Base-by-base conservation (phyloP, 2,113 vertebrate genomes). In the Sander lucioperca region DNA sequence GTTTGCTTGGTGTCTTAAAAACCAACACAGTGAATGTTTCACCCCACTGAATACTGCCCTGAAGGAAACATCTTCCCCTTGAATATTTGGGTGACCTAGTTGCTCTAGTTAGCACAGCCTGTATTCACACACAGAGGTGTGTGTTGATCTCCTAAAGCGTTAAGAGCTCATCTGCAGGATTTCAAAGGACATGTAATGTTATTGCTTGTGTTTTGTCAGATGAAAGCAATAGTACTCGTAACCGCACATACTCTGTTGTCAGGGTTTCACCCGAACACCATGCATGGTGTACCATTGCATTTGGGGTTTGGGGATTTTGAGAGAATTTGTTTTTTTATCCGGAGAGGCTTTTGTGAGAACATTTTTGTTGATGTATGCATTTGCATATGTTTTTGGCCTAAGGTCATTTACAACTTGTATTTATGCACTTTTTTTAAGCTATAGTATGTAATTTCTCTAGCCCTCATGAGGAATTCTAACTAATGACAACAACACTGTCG, bases 51-150 rank as follows among this genome's bases (percentile, higher is more conserved):
- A 67, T 71, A n/a, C 73, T 80, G 63, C 80, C 91, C 86, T 74
- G 67, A 88, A 90, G 90, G 69, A 89, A 90, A 87, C 86, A 78
- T 82, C 75, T 77, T 92, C 87, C 61, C 85, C 88, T 88, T 83
- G 82, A 91, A 93, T 80, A 93, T 93, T 81, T 82, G 87, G 92
- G 93, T 94, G 89, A 94, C 92, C 93, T 88, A 94, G 86, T 89
- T 93, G 86, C 91, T 92, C 30, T 70, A 87, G 86, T 90, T 91
- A 88, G 88, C 81, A 33, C 73, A 25, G 83, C 53, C 3, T 16
- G 23, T 68, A 80, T 76, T 62, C 85, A 84, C 77, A 83, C 79
- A 77, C 30, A 3, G 33, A 77, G 56, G 63, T 77, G 79, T 78
- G 43, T 84, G 75, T 75, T 61, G 79, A 81, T 68, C 68, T 91